Evolutionary conservation across 1,140 invertebrate species (phyloP).

Genomic region (Linepithema humile): DNA sequence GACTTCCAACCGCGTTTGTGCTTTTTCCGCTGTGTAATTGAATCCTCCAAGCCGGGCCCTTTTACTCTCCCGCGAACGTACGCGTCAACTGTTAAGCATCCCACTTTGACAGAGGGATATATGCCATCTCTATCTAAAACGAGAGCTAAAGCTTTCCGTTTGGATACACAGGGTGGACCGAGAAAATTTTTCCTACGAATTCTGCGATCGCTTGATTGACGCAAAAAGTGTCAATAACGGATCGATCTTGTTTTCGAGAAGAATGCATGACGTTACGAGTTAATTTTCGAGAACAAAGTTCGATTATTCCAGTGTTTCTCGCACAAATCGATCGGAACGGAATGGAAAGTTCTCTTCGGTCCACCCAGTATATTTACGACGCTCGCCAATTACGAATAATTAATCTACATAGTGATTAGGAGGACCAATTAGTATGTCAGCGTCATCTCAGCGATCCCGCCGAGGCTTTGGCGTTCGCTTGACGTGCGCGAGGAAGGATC

Average conservation of each 20-base stretch:
- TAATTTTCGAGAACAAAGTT: too few relatives aligned
- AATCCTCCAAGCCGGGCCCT: not conserved
- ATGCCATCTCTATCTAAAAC: too few relatives aligned
- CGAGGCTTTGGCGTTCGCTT: not conserved
- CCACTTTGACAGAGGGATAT: not conserved
- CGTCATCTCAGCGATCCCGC: constrained; percentile 2
- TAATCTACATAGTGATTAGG: not conserved
- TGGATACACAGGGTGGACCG: too few relatives aligned
- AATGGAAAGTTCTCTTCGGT: too few relatives aligned
- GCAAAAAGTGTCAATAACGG: too few relatives aligned
- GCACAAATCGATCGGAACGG: too few relatives aligned
- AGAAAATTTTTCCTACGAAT: too few relatives aligned
- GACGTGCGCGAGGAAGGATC: not conserved
- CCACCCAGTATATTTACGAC: not conserved
- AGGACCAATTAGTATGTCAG: not conserved
- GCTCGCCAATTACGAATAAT: constrained; percentile 18
- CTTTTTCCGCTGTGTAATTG: not conserved
- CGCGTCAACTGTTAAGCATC: not conserved
- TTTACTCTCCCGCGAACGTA: not conserved
- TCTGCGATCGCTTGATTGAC: too few relatives aligned
- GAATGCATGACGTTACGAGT: too few relatives aligned
- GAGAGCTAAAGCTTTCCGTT: too few relatives aligned
- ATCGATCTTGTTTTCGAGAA: too few relatives aligned
- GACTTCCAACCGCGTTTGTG: not conserved
- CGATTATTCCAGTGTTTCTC: too few relatives aligned